A percentile compares a stretch with the other conserved stretches of the same genome.
phyloP scores from a whole-genome alignment of 2,113 vertebrate species.

The Tragelaphus buxtoni region DNA sequence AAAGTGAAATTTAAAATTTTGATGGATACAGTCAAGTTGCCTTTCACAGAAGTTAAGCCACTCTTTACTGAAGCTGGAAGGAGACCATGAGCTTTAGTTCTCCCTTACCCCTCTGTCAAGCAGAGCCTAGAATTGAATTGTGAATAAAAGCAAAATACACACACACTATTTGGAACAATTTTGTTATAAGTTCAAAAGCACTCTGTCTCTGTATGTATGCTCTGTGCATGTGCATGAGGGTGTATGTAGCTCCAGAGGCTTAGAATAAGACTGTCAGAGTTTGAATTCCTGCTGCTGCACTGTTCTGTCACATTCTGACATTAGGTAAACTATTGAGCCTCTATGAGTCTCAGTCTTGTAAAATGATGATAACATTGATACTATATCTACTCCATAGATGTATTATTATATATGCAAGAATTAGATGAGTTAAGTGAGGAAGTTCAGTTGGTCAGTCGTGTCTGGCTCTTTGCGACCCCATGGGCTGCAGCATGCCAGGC shows the following conservation, averaged over 20 bases:
- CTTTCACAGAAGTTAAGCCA: neutral
- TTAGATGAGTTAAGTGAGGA: neutral
- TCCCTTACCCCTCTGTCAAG: neutral
- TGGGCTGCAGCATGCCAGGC: neutral
- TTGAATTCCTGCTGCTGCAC: neutral
- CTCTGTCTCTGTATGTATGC: neutral
- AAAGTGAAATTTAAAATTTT: neutral
- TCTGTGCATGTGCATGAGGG: neutral
- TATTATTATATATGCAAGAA: neutral
- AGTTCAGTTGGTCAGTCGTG: neutral
- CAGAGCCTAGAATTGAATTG: neutral
- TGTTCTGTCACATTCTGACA: neutral
- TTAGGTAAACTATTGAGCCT: neutral
- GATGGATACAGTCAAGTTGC: neutral
- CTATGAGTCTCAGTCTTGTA: neutral
- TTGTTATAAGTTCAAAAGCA: neutral
- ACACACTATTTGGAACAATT: neutral
- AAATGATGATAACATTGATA: neutral
- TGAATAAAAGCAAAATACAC: neutral
- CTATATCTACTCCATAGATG: neutral
- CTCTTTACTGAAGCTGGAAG: neutral
- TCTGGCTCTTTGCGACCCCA: neutral
- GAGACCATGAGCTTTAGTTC: neutral
- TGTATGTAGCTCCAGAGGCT: no score
- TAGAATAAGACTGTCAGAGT: neutral